Base-by-base conservation (phyloP, 2,113 vertebrate species). In the Sceloporus tristichus region DNA sequence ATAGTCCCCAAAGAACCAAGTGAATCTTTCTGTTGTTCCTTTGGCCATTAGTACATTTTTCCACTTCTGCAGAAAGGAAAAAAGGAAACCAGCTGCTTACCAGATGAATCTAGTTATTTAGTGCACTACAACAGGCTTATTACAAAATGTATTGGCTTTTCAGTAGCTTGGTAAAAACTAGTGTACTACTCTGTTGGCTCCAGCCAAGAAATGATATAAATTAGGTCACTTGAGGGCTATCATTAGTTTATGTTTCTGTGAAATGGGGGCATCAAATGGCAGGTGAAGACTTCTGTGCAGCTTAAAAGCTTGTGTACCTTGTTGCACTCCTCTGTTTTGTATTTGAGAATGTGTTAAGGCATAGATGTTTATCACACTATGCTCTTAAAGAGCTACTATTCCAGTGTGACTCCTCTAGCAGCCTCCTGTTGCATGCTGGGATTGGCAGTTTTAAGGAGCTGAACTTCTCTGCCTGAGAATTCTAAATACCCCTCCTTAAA, bases 1-100 rank as follows among this genome's bases (percentile, higher is more conserved):
- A 84, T 29, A 89, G 71, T 66, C 66, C 74, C 59, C 87, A 87
- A 48, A 93, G 90, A 90, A 94, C 92, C 90, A 90, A 90, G 11
- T 54, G 66, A 9, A 87, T 88, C 79, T 56, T 85, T 65, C 40
- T 82, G 56, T 68, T 83, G 2, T 38, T 85, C 5, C 8, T 94
- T 91, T 88, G 88, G 78, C 87, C 90, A 92, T 68, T 1, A 7
- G 90, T 74, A 9, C 23, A 10, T 48, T 71, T 62, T 94, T 93
- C 79, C 89, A 88, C n/a, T 23, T 78, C 40, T 48, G 40, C 87
- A 89, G 86, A 93, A 91, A 70, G 86, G 85, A 86, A 53, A 38
- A 75, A 84, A 91, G 87, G 48, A 84, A 84, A 23, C 21, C 94
- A 96, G 62, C 94, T 95, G 94, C 75, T 86, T 90, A 90, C 91